Evolutionary conservation across 23 tunicate species (phyloP).

Genomic region (Botrylloides violaceus): DNA sequence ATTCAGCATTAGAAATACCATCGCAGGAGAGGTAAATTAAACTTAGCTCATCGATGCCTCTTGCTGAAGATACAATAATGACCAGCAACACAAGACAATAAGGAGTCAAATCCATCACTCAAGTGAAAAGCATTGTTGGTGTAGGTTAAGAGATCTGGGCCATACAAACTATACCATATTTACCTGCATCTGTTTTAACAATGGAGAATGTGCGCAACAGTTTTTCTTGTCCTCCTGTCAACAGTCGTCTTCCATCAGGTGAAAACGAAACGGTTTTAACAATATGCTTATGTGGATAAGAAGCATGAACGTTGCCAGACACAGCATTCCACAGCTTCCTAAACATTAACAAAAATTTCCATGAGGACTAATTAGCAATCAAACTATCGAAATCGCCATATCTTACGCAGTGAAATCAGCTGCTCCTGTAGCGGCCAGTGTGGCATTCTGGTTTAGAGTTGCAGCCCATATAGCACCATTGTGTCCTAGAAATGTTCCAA

Average conservation of each 20-base stretch:
- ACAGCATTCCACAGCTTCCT: slow-evolving; percentile 90
- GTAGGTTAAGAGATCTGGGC: too few species aligned
- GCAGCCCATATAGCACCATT: slow-evolving; percentile 99
- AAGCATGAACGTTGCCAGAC: slow-evolving; percentile 49
- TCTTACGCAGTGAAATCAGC: slow-evolving; percentile 81
- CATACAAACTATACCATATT: too few species aligned
- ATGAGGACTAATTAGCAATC: neutral
- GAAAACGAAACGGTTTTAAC: slow-evolving; percentile 94
- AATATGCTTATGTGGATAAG: slow-evolving; percentile 79
- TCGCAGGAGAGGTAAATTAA: too few species aligned
- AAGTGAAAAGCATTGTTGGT: too few species aligned
- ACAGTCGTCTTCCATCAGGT: slow-evolving; percentile 49
- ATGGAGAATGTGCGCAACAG: slow-evolving; percentile 43
- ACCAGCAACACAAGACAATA: too few species aligned
- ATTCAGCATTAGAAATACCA: too few species aligned
- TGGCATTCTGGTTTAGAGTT: slow-evolving; percentile 57
- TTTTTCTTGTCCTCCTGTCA: slow-evolving; percentile 96
- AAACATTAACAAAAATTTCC: neutral
- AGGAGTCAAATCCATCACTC: too few species aligned
- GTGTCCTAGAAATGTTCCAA: slow-evolving; percentile 91
- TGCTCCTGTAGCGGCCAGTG: slow-evolving; percentile 75
- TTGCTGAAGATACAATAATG: too few species aligned
- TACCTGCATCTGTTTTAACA: slow-evolving; percentile 52
- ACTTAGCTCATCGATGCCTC: too few species aligned
- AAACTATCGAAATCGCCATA: neutral